phyloP scores from a whole-genome alignment of 2,113 vertebrate genomes.

The Callionymus lyra region DNA sequence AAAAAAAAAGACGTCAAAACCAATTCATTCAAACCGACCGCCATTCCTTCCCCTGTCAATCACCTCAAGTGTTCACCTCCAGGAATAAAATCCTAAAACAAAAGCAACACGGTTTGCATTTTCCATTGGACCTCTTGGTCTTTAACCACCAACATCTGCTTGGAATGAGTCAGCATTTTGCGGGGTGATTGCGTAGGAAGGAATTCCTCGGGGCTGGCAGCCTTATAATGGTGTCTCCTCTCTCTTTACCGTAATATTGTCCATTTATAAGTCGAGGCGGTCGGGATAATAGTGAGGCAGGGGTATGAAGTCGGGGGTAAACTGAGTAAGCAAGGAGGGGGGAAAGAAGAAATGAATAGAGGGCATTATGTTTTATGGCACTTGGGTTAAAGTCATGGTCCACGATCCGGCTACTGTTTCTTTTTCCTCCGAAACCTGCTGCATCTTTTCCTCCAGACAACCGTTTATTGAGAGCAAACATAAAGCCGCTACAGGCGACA shows the following conservation, averaged over 20 bases:
- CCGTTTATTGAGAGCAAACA: slow-evolving; percentile 19
- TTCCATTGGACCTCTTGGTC: slow-evolving; percentile 27
- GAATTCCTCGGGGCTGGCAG: slow-evolving; percentile 54
- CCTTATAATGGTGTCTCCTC: slow-evolving; percentile 43
- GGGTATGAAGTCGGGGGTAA: slow-evolving; percentile 23
- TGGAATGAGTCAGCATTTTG: slow-evolving; percentile 53
- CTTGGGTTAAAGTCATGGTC: slow-evolving; percentile 36
- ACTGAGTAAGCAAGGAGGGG: slow-evolving; percentile 50
- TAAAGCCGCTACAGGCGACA: slow-evolving; percentile 17
- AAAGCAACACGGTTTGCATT: slow-evolving; percentile 6
- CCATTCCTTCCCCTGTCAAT: not conserved
- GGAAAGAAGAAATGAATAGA: slow-evolving; percentile 55
- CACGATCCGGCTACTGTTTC: slow-evolving; percentile 25
- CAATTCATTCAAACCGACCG: slow-evolving; percentile 7
- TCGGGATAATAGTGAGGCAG: slow-evolving; percentile 43
- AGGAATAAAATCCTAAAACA: slow-evolving; percentile 7
- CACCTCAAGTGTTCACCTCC: slow-evolving; percentile 5
- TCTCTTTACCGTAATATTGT: slow-evolving; percentile 49
- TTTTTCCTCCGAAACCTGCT: slow-evolving; percentile 18
- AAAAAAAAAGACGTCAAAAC: slow-evolving; percentile 6
- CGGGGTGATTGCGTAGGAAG: slow-evolving; percentile 56
- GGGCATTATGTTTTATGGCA: slow-evolving; percentile 45
- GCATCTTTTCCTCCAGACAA: not conserved
- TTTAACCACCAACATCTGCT: slow-evolving; percentile 34
- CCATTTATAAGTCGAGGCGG: slow-evolving; percentile 55